Evolutionary conservation across 1,140 invertebrate genomes (phyloP).

Genomic region (Drosophila grimshawi): DNA sequence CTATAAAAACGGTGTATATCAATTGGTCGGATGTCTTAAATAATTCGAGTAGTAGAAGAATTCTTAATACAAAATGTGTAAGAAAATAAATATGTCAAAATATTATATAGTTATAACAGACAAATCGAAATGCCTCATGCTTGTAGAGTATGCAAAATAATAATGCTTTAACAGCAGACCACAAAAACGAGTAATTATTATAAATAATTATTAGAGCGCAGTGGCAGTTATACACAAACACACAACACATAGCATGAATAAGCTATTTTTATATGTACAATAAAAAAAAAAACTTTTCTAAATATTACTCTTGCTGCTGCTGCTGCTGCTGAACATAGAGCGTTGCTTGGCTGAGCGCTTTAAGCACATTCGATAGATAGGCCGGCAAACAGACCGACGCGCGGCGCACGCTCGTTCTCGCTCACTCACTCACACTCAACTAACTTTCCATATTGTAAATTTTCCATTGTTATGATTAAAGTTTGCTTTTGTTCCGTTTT

Average conservation of each 20-base stretch:
- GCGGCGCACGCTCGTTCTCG: not conserved
- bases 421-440: conserved; percentile 22
- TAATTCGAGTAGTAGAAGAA: too few relatives aligned
- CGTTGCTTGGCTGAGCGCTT: conserved; percentile 7
- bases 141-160: conserved; percentile 37
- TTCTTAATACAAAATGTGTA: not conserved
- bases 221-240: conserved; percentile 62
- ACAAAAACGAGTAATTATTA: conserved; percentile 74
- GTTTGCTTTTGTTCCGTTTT: conserved; percentile 42
- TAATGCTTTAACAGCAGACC: conserved; percentile 70
- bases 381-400: conserved; percentile 8
- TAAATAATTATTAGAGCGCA: conserved; percentile 82
- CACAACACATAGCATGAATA: conserved; percentile 35
- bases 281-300: conserved; percentile 39
- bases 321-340: conserved; percentile 35
- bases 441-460: conserved; percentile 74
- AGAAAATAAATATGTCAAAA: not conserved
- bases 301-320: conserved; percentile 29
- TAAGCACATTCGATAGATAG: conserved; percentile 52
- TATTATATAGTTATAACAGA: not conserved
- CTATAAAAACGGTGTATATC: conserved; percentile 10
- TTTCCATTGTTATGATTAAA: conserved; percentile 77
- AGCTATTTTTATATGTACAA: conserved; percentile 55
- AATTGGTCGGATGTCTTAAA: not conserved
- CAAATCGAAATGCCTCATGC: not conserved